Percentiles rank a stretch among this genome's conserved stretches.
phyloP scores from a whole-genome alignment of 2,113 vertebrate genomes.

The Speoplatyrhinus poulsoni region DNA sequence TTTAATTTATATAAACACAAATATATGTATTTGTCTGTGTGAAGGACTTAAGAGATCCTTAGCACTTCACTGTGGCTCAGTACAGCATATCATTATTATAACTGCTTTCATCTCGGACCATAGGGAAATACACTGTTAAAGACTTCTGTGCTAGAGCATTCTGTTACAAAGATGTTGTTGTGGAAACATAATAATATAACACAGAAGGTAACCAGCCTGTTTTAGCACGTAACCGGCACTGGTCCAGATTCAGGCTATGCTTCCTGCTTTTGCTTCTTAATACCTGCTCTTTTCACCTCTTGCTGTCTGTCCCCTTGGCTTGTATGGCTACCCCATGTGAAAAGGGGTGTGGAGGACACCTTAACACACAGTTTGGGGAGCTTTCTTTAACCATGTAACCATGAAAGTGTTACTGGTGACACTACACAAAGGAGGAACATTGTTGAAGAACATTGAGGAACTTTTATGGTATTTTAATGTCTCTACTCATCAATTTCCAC shows the following conservation, averaged over 20 bases:
- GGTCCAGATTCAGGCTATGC: conserved; percentile 12
- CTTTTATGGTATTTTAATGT: no score
- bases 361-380: conserved; percentile 10
- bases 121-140: no score
- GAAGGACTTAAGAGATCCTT: no score
- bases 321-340: conserved; percentile 43
- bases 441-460: no score
- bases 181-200: no score
- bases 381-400: no score
- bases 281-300: conserved; percentile 41
- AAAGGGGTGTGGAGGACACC: conserved; percentile 49
- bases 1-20: neutral
- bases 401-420: neutral
- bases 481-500: no score
- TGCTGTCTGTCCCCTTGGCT: conserved; percentile 23
- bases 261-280: conserved; percentile 32
- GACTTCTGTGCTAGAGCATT: no score
- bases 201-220: neutral
- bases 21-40: neutral
- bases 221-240: neutral
- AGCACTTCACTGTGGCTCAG: neutral
- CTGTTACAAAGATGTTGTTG: no score
- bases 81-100: neutral
- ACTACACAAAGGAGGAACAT: no score
- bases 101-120: neutral